These are phyloP conservation scores for Aphelinus certus DNA, from an alignment of 1,140 invertebrate genomes.

Conservation along the genomic window DNA sequence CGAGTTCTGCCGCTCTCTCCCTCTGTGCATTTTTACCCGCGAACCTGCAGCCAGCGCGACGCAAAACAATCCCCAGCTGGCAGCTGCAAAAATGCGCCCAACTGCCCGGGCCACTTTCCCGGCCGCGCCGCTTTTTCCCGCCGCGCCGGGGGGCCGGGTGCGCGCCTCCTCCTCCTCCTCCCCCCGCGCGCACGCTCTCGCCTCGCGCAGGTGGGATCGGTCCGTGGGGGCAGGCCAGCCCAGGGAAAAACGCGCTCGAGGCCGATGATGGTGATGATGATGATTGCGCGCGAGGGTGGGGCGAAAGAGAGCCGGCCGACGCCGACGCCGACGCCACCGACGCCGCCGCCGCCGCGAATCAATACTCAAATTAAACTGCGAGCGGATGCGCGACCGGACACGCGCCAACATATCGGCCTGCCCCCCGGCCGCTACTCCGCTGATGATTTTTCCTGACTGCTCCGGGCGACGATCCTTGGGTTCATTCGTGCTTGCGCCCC, in stretches of 20 bases:
- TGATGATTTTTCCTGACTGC: no score
- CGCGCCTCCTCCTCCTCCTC: neutral
- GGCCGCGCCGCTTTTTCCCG: neutral
- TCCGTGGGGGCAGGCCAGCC: neutral
- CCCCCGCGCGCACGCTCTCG: neutral
- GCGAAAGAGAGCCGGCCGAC: slow-evolving; percentile 9
- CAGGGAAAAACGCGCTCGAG: neutral
- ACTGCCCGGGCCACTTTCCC: neutral
- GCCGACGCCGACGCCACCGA: no score
- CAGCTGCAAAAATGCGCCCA: neutral
- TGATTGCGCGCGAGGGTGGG: slow-evolving; percentile 22
- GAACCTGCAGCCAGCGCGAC: no score
- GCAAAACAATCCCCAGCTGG: no score
- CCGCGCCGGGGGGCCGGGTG: neutral
- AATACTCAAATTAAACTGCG: slow-evolving; percentile 33
- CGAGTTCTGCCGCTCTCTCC: neutral
- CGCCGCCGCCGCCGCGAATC: slow-evolving; percentile 5
- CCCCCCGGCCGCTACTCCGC: no score
- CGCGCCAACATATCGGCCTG: no score
- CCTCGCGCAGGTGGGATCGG: neutral
- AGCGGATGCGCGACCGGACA: neutral
- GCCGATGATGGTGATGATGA: slow-evolving; percentile 18
- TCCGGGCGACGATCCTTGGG: no score
- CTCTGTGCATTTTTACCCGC: neutral
- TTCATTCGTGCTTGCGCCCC: no score